A percentile compares a stretch with the other conserved stretches of the same genome.
Evolutionary conservation across 2,888 invertebrate genomes (phyloP).

Genomic region (Ischnus inquisitorius): DNA sequence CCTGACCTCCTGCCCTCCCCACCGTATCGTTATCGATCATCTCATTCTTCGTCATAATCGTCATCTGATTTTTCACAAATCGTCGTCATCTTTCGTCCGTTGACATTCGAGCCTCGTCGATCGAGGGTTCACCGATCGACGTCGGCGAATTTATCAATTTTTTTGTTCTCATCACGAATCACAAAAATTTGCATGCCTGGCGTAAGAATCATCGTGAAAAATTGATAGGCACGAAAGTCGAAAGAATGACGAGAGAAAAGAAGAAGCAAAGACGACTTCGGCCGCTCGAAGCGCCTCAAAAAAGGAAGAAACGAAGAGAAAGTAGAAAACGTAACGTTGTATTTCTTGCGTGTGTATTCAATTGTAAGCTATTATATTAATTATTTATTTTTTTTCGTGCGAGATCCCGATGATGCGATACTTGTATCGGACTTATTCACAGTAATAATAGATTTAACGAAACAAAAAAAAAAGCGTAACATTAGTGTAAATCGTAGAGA

Average conservation of each 20-base stretch:
- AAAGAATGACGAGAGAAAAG: neutral
- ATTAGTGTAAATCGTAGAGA: slow-evolving; percentile 52
- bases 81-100: slow-evolving; percentile 52
- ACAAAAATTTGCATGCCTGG: slow-evolving; percentile 25
- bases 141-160: slow-evolving; percentile 39
- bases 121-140: slow-evolving; percentile 32
- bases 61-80: slow-evolving; percentile 64
- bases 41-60: slow-evolving; percentile 60
- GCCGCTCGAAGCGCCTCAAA: slow-evolving; percentile 46
- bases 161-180: slow-evolving; percentile 23
- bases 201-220: slow-evolving; percentile 35
- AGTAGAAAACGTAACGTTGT: slow-evolving; percentile 54
- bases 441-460: slow-evolving; percentile 51
- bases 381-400: slow-evolving; percentile 64
- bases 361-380: slow-evolving; percentile 38
- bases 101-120: slow-evolving; percentile 27
- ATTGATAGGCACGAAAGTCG: slow-evolving; percentile 26
- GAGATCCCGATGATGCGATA: slow-evolving; percentile 54
- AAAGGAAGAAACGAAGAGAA: slow-evolving; percentile 19
- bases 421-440: slow-evolving; percentile 45
- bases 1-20: neutral
- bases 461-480: slow-evolving; percentile 31
- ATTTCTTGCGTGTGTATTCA: slow-evolving; percentile 63
- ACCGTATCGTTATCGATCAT: slow-evolving; percentile 54
- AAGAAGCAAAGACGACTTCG: slow-evolving; percentile 11